phyloP scores from a whole-genome alignment of 2,888 invertebrate species.

The Erebia ligea region DNA sequence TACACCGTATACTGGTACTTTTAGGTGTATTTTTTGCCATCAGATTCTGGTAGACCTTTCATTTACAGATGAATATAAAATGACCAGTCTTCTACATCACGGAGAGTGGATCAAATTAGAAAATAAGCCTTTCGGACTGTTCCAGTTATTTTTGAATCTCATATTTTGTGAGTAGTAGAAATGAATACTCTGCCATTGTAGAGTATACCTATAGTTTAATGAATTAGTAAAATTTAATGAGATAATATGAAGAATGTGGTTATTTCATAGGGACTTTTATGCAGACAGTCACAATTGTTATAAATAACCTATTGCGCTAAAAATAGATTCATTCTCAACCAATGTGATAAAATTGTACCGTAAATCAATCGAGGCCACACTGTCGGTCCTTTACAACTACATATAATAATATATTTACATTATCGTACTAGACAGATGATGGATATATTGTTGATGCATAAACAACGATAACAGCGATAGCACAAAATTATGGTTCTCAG shows the following conservation, averaged over 20 bases:
- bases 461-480: slow-evolving; percentile 14
- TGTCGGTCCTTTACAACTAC: slow-evolving; percentile 14
- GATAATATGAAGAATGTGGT: not conserved
- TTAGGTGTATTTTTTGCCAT: no score
- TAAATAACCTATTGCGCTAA: slow-evolving; percentile 21
- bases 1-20: no score
- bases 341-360: slow-evolving; percentile 23
- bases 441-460: slow-evolving; percentile 21
- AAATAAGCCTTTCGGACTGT: not conserved
- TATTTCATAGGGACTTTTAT: not conserved
- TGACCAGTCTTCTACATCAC: not conserved
- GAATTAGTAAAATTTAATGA: no score
- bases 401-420: slow-evolving; percentile 10
- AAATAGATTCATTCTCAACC: slow-evolving; percentile 19
- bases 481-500: not conserved
- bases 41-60: no score
- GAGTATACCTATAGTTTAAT: no score
- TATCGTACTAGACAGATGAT: slow-evolving; percentile 14
- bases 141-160: no score
- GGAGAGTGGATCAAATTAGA: not conserved
- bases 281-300: not conserved
- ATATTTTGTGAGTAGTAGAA: no score
- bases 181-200: no score
- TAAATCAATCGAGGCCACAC: slow-evolving; percentile 22
- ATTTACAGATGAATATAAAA: no score